A percentile compares a stretch with the other conserved stretches of the same genome.
These are phyloP conservation scores for Asarcornis scutulata DNA, from an alignment of 2,113 vertebrate species.

Conservation along the genomic window DNA sequence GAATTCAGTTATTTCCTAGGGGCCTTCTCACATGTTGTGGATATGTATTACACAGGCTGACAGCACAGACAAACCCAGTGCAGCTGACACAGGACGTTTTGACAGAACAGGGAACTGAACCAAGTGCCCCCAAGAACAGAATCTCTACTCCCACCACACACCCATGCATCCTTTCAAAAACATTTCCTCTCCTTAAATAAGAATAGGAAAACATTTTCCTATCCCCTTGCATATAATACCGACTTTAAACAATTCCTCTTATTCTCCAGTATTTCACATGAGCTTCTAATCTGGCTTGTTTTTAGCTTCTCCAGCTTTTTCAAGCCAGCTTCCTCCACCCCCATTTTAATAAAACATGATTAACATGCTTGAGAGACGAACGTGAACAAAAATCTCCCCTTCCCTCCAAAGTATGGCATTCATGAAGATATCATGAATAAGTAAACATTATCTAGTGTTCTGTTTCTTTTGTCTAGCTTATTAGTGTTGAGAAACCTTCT, in stretches of 20 bases:
- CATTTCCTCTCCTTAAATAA: neutral
- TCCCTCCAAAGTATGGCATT: slow-evolving; percentile 50
- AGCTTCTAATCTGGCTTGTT: slow-evolving; percentile 12
- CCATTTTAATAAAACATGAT: slow-evolving; percentile 35
- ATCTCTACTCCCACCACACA: neutral
- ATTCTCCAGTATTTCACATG: neutral
- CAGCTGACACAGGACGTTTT: neutral
- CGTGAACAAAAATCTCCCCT: slow-evolving; percentile 32
- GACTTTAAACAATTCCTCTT: neutral
- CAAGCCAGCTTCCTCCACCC: neutral
- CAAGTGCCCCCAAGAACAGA: neutral
- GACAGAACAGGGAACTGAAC: neutral
- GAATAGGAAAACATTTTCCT: neutral
- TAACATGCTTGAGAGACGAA: neutral
- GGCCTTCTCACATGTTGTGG: neutral
- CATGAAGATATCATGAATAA: slow-evolving; percentile 77
- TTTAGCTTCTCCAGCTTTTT: neutral
- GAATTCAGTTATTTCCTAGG: neutral
- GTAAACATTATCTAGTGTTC: slow-evolving; percentile 73
- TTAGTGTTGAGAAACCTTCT: slow-evolving; percentile 68
- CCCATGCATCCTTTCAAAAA: neutral
- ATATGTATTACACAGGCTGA: neutral
- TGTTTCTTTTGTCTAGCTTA: slow-evolving; percentile 78
- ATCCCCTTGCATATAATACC: neutral
- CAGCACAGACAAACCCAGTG: neutral